These are phyloP conservation scores for Eleginops maclovinus DNA, from an alignment of 2,113 vertebrate species.

Conservation along the genomic window DNA sequence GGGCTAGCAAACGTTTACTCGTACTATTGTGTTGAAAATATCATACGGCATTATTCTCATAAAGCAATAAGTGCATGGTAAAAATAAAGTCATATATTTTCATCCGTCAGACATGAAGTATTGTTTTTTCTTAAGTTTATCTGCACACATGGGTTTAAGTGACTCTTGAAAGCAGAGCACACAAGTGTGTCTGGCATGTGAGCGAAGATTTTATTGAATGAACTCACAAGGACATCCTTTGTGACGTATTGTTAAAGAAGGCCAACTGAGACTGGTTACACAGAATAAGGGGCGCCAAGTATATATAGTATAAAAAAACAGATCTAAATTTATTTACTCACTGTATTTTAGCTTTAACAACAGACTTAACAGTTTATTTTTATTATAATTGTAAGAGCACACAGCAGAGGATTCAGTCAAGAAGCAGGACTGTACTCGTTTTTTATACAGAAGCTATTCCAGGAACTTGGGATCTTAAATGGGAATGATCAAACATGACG, in stretches of 20 bases:
- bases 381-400: too few relatives aligned
- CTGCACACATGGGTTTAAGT: neutral
- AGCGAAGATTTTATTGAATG: neutral
- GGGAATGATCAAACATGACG: too few relatives aligned
- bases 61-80: neutral
- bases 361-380: too few relatives aligned
- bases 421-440: too few relatives aligned
- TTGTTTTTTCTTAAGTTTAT: neutral
- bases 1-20: neutral
- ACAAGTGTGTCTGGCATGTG: too few relatives aligned
- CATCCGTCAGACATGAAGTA: neutral
- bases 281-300: neutral
- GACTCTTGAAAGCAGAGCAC: conserved; percentile 10
- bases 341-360: too few relatives aligned
- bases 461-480: too few relatives aligned
- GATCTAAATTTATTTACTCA: too few relatives aligned
- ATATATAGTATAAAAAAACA: too few relatives aligned
- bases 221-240: neutral
- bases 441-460: too few relatives aligned
- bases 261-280: neutral
- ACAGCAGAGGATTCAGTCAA: too few relatives aligned
- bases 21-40: neutral
- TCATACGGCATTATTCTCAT: too few relatives aligned
- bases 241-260: neutral
- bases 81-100: neutral